Conservation (phyloP, 1,140 invertebrate genomes). For the silkworm (Bombyx mori) region DNA sequence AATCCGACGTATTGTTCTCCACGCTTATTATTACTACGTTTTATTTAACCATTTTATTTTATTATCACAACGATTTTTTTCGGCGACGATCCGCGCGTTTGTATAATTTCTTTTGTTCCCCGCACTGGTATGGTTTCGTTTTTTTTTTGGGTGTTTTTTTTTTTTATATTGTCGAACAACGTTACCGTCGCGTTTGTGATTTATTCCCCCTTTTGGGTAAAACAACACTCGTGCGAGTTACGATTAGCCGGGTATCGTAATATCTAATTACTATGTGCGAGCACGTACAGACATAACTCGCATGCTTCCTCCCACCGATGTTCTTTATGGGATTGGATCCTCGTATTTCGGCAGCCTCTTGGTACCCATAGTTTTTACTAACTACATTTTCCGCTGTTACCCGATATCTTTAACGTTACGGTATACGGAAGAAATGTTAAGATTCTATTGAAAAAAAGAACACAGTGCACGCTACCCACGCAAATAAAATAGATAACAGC, state of each 20-base stretch:
- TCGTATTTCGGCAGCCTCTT: constrained; percentile 65
- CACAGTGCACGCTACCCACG: constrained; percentile 17
- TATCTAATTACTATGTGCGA: constrained; percentile 68
- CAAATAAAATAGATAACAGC: constrained; percentile 24
- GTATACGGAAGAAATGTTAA: not conserved
- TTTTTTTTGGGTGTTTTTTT: constrained; percentile 38
- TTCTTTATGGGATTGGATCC: constrained; percentile 67
- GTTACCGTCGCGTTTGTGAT: constrained; percentile 51
- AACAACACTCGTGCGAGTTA: constrained; percentile 66
- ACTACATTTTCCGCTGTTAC: constrained; percentile 33
- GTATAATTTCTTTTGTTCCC: constrained; percentile 67
- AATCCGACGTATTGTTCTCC: constrained; percentile 52
- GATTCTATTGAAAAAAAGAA: constrained; percentile 10
- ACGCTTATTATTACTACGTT: constrained; percentile 57
- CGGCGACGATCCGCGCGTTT: constrained; percentile 48
- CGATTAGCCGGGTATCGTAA: constrained; percentile 63
- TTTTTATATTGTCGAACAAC: constrained; percentile 48
- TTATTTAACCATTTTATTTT: constrained; percentile 66
- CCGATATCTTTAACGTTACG: constrained; percentile 34
- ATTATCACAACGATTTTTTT: constrained; percentile 67
- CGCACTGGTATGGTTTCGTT: constrained; percentile 59
- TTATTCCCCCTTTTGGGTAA: constrained; percentile 66
- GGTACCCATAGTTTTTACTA: constrained; percentile 43
- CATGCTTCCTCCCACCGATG: constrained; percentile 57
- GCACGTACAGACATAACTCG: constrained; percentile 67